Base-by-base conservation (phyloP, 2,113 vertebrate genomes). In the Symphodus melops region DNA sequence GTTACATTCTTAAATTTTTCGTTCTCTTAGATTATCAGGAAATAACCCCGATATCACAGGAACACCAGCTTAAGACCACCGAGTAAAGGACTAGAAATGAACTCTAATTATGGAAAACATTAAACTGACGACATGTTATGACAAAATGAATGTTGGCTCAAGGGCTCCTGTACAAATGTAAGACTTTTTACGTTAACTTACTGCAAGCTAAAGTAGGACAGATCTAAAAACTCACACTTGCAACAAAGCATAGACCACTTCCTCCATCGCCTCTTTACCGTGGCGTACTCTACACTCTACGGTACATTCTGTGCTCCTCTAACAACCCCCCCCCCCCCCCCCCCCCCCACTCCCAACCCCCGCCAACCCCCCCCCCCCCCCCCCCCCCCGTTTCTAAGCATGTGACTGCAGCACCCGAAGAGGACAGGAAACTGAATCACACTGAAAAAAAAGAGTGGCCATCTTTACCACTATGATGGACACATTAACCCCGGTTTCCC, bases 231-330 rank as follows among this genome's bases (percentile, higher is more conserved):
- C 42, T 64, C 1, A 23, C 3, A 25, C 28, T 13, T 55, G 25
- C 20, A 4, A 59, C 72, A 75, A 5, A 51, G 75, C 77, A 16
- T 28, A 70, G 83, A 86, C 65, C 81, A 79, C 79, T 88, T 85
- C 72, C 74, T 78, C 25, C 21, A 39, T 17, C 1, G 1, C 56
- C 61, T 12, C 36, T 44, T 65, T 4, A 21, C 60, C 48, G 4
- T 21, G 19, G 3, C 11, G 5, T n/a, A n/a, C n/a, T n/a, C n/a
- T n/a, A n/a, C n/a, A n/a, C n/a, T n/a, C n/a, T n/a, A n/a, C n/a
- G n/a, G n/a, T 39, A 11, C 46, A 17, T 17, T 7, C 3, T 10
- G 21, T n/a, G n/a, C n/a, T n/a, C n/a, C n/a, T n/a, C n/a, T n/a
- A 28, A 14, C 12, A 23, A 58, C 21, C 67, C 13, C 41, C 36